These are phyloP conservation scores for Bugula neritina DNA, from an alignment of 2,888 invertebrate genomes.

Conservation along the genomic window DNA sequence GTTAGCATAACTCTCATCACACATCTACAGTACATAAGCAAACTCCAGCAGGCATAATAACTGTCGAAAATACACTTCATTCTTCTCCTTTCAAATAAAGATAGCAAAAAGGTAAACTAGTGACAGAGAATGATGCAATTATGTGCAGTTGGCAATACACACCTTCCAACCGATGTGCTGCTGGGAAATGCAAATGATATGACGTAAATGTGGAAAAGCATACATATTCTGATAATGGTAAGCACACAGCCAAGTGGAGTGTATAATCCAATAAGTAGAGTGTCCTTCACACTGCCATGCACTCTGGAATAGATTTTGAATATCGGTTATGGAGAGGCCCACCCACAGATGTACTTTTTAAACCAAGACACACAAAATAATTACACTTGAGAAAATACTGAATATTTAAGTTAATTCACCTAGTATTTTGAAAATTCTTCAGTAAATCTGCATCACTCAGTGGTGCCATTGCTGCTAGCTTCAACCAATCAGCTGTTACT, in stretches of 20 bases:
- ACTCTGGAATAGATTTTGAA: conserved; percentile 16
- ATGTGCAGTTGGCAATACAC: too few relatives aligned
- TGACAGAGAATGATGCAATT: too few relatives aligned
- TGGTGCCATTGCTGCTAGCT: background rate
- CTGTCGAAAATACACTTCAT: too few relatives aligned
- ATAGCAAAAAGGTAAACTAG: background rate
- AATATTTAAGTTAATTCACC: too few relatives aligned
- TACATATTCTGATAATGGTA: background rate
- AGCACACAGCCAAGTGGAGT: background rate
- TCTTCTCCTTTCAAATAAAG: too few relatives aligned
- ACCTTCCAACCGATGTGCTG: background rate
- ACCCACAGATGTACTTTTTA: too few relatives aligned
- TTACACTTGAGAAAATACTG: too few relatives aligned
- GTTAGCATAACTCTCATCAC: background rate
- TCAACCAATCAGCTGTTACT: too few relatives aligned
- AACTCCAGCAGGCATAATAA: too few relatives aligned
- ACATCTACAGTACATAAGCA: background rate
- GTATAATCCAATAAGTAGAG: background rate
- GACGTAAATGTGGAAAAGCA: conserved; percentile 12
- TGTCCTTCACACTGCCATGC: background rate
- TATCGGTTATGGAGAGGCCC: too few relatives aligned
- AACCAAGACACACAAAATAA: too few relatives aligned
- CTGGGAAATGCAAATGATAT: background rate
- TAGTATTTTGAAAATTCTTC: background rate
- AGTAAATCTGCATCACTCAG: background rate